A percentile compares a stretch with the other conserved stretches of the same genome.
phyloP scores from a whole-genome alignment of 2,888 invertebrate genomes.

The Pristionchus entomophagus region DNA sequence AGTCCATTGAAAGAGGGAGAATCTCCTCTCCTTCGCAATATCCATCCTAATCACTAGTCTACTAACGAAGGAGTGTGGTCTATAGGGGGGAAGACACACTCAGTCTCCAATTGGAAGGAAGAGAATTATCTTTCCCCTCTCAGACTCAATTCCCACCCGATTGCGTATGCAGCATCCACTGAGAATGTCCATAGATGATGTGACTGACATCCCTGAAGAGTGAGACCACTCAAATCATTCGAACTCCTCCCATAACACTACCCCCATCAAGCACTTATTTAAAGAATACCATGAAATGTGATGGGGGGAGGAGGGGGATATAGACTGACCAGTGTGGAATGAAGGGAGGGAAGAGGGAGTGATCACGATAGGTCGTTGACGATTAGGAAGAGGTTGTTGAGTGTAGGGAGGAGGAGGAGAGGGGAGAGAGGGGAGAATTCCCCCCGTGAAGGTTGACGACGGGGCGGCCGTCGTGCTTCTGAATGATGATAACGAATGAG shows the following conservation, averaged over 20 bases:
- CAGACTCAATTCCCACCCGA: slow-evolving; percentile 5
- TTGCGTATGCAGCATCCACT: slow-evolving; percentile 41
- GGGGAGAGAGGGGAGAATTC: slow-evolving; percentile 15
- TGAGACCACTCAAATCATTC: background rate
- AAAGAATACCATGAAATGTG: background rate
- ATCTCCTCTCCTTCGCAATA: too few relatives aligned
- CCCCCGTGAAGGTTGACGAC: background rate
- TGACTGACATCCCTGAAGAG: slow-evolving; percentile 25
- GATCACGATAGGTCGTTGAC: background rate
- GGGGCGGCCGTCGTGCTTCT: background rate
- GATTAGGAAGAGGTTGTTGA: slow-evolving; percentile 33
- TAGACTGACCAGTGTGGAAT: background rate
- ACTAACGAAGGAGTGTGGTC: background rate
- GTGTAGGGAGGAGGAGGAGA: slow-evolving; percentile 39
- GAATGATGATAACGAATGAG: slow-evolving; percentile 11
- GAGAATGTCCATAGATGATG: slow-evolving; percentile 29
- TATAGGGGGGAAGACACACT: background rate
- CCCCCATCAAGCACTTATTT: background rate
- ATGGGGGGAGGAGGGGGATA: background rate
- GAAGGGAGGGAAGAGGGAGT: background rate
- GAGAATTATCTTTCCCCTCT: too few relatives aligned
- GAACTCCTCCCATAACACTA: background rate
- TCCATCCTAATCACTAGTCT: too few relatives aligned
- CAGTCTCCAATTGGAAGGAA: too few relatives aligned
- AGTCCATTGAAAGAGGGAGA: too few relatives aligned